Evolutionary conservation across 2,797 vertebrate species (phyloP).

Genomic region (Valencia hispanica): DNA sequence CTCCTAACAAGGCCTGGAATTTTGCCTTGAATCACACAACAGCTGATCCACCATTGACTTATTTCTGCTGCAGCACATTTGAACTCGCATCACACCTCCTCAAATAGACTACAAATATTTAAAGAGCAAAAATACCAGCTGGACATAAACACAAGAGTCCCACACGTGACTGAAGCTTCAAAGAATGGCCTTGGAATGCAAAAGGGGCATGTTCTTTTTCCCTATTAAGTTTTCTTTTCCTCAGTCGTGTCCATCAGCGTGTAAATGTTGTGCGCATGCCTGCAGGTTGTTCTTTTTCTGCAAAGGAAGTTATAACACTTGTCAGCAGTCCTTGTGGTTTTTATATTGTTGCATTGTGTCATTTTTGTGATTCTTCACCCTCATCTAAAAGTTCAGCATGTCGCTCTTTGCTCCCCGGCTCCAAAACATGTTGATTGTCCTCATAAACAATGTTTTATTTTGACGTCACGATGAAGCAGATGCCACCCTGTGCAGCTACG

Average conservation of each 20-base stretch:
- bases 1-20: conserved; percentile 5
- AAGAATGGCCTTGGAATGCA: conserved; percentile 86
- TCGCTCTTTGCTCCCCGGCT: conserved; percentile 46
- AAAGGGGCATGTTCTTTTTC: conserved; percentile 74
- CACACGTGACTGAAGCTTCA: conserved; percentile 61
- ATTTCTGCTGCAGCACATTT: conserved; percentile 21
- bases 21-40: neutral
- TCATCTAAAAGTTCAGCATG: conserved; percentile 60
- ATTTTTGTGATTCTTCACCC: conserved; percentile 22
- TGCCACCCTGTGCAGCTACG: conserved; percentile 42
- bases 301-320: conserved; percentile 63
- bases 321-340: conserved; percentile 35
- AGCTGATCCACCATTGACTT: neutral
- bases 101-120: neutral
- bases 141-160: conserved; percentile 33
- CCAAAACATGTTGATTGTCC: conserved; percentile 9
- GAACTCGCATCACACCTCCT: conserved; percentile 8
- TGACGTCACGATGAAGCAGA: conserved; percentile 25
- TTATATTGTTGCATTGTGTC: conserved; percentile 25
- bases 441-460: conserved; percentile 9
- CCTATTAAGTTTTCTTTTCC: conserved; percentile 1
- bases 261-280: conserved; percentile 66
- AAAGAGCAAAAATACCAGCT: neutral
- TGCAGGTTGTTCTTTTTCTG: conserved; percentile 32
- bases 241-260: conserved; percentile 35